Conservation (phyloP, 2,888 invertebrate genomes). For the Ennomos erosarius region DNA sequence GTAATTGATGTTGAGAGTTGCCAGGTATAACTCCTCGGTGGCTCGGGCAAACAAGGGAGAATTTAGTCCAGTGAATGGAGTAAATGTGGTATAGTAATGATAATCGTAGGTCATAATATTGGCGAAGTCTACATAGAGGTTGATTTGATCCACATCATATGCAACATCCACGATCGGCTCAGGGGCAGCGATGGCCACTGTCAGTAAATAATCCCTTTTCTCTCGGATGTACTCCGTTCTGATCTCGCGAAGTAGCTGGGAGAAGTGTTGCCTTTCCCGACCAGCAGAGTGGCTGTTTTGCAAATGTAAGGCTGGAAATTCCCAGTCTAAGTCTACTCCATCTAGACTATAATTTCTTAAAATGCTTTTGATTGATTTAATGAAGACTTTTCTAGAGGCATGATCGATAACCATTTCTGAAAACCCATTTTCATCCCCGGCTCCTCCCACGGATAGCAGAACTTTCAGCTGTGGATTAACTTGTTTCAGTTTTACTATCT, state of each 20-base stretch:
- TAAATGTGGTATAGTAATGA: constrained; percentile 90
- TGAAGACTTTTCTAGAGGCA: constrained; percentile 87
- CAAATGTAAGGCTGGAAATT: constrained; percentile 90
- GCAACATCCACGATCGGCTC: constrained; percentile 89
- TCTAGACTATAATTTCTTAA: constrained; percentile 85
- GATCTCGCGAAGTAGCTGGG: constrained; percentile 90
- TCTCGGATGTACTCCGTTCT: constrained; percentile 87
- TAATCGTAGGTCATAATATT: constrained; percentile 97
- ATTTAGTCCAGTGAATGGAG: constrained; percentile 94
- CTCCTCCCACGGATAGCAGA: constrained; percentile 91
- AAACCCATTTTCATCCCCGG: constrained; percentile 86
- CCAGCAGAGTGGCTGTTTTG: not conserved
- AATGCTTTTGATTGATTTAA: constrained; percentile 81
- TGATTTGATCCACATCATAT: constrained; percentile 92
- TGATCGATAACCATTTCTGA: constrained; percentile 90
- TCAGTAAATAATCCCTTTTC: constrained; percentile 86
- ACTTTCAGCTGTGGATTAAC: constrained; percentile 89
- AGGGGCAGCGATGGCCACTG: constrained; percentile 92
- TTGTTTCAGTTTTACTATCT: constrained; percentile 83
- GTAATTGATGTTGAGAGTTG: constrained; percentile 92
- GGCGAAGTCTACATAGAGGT: constrained; percentile 92
- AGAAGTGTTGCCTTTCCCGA: constrained; percentile 89
- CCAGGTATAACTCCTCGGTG: constrained; percentile 87
- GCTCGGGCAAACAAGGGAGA: constrained; percentile 89
- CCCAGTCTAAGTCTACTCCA: constrained; percentile 94